Conservation (phyloP, 2,888 invertebrate species). For the Thera obeliscata region DNA sequence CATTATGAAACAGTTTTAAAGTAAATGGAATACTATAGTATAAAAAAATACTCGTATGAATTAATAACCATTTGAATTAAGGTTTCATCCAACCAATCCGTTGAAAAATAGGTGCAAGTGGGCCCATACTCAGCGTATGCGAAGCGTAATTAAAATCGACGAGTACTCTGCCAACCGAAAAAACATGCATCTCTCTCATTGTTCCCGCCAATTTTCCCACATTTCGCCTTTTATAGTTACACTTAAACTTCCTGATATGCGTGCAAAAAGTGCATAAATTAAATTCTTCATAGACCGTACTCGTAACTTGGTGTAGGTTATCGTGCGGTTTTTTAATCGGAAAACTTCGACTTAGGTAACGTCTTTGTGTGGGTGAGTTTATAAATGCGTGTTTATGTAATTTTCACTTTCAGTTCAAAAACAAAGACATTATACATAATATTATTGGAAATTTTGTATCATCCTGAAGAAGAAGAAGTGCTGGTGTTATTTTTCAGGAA, state of each 20-base stretch:
- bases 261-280: constrained; percentile 78
- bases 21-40: no score
- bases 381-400: constrained; percentile 4
- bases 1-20: no score
- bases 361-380: constrained; percentile 9
- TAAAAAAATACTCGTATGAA: no score
- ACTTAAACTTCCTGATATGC: constrained; percentile 74
- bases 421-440: no score
- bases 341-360: constrained; percentile 21
- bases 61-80: no score
- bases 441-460: no score
- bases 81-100: not conserved
- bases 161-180: constrained; percentile 81
- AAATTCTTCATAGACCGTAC: constrained; percentile 60
- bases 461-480: no score
- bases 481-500: no score
- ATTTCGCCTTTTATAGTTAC: constrained; percentile 81
- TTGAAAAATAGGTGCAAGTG: constrained; percentile 33
- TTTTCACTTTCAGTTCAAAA: not conserved
- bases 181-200: constrained; percentile 76
- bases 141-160: constrained; percentile 77
- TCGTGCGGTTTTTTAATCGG: constrained; percentile 18
- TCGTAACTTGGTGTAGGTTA: not conserved
- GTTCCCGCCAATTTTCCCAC: constrained; percentile 78
- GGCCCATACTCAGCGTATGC: constrained; percentile 63